phyloP scores from a whole-genome alignment of 2,888 invertebrate genomes.

The Drepanosiphum platanoidis region DNA sequence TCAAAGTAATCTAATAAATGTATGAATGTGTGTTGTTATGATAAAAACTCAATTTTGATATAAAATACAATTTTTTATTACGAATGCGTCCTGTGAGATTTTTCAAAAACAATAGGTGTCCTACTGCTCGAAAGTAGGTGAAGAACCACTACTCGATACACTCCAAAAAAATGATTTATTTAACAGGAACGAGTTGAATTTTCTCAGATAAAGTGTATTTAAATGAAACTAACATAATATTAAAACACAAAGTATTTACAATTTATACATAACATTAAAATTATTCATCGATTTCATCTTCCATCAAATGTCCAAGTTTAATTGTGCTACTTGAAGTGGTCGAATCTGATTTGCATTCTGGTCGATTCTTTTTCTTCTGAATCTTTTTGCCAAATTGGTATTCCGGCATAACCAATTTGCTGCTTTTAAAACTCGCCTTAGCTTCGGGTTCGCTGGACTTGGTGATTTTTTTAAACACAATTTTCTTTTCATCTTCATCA shows the following conservation, averaged over 20 bases:
- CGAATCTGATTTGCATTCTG: neutral
- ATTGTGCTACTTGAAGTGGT: neutral
- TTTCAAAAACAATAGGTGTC: no score
- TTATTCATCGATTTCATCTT: conserved; percentile 53
- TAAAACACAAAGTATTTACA: conserved; percentile 24
- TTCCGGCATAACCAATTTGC: conserved; percentile 58
- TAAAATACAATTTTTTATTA: no score
- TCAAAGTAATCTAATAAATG: no score
- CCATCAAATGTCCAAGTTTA: conserved; percentile 58
- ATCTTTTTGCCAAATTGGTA: conserved; percentile 49
- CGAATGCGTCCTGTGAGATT: no score
- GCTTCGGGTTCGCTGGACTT: neutral
- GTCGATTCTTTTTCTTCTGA: conserved; percentile 18
- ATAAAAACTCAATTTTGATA: no score
- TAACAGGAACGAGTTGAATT: no score
- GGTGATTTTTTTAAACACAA: conserved; percentile 9
- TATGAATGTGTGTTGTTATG: no score
- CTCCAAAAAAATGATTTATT: no score
- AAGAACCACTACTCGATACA: no score
- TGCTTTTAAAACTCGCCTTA: conserved; percentile 27
- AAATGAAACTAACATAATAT: neutral
- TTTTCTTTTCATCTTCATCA: conserved; percentile 19
- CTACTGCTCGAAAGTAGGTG: no score
- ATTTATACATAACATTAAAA: neutral
- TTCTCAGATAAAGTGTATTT: neutral